These are phyloP conservation scores for Cichlasoma orientale DNA, from an alignment of 2,797 vertebrate species.

Conservation along the genomic window DNA sequence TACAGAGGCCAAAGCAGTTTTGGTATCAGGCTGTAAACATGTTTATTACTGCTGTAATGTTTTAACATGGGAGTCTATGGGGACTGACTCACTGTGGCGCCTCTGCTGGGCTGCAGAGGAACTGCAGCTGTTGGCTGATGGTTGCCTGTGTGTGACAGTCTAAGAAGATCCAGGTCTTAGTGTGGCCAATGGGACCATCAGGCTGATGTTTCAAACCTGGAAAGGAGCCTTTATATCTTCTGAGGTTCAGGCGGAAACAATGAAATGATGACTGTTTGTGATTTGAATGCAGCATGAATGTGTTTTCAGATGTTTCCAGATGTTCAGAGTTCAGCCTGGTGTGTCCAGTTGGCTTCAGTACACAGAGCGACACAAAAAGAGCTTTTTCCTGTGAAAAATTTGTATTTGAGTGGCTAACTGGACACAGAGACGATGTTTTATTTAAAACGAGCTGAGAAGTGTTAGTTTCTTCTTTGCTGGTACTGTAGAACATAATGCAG, in stretches of 20 bases:
- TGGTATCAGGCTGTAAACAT: too few relatives aligned
- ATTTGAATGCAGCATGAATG: neutral
- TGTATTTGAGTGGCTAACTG: neutral
- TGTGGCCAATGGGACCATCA: neutral
- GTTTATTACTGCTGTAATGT: neutral
- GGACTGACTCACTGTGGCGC: neutral
- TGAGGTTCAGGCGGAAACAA: too few relatives aligned
- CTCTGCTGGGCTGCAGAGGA: neutral
- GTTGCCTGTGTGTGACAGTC: neutral
- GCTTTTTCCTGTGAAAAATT: neutral
- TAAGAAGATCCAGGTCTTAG: neutral
- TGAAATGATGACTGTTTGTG: too few relatives aligned
- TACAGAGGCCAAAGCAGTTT: neutral
- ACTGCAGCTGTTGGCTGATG: neutral
- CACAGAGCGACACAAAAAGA: neutral
- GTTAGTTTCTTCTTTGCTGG: constrained; percentile 39
- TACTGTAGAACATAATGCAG: constrained; percentile 39
- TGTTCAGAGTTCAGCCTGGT: neutral
- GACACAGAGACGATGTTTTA: neutral
- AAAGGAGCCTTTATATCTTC: neutral
- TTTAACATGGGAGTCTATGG: neutral
- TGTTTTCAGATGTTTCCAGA: neutral
- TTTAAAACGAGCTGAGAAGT: neutral
- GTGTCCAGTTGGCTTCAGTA: constrained; percentile 2
- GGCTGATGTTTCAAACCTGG: neutral